Percentiles rank a stretch among this genome's conserved stretches.
phyloP scores from a whole-genome alignment of 2,113 vertebrate species.

The Carlito syrichta region DNA sequence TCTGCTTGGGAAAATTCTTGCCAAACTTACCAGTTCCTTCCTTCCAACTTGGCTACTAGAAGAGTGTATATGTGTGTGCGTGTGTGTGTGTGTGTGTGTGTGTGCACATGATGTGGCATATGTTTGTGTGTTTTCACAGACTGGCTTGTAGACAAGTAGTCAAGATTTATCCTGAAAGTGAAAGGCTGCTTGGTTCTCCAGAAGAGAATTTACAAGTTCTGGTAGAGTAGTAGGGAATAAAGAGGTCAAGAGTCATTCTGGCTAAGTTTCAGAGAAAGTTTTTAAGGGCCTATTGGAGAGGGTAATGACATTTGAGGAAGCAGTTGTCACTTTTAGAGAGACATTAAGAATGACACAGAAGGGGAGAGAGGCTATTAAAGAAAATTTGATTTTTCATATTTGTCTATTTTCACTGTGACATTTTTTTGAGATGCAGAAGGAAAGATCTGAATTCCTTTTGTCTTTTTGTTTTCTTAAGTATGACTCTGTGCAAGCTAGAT shows the following conservation, averaged over 20 bases:
- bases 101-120: no score
- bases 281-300: not conserved
- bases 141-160: not conserved
- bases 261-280: no score
- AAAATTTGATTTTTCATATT: rapidly evolving
- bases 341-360: rapidly evolving
- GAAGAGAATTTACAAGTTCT: not conserved
- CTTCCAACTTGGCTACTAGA: not conserved
- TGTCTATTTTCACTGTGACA: not conserved
- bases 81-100: no score
- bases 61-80: rapidly evolving
- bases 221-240: no score
- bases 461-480: not conserved
- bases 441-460: no score
- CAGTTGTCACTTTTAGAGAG: rapidly evolving
- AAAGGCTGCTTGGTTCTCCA: not conserved
- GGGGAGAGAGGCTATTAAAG: no score
- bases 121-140: not conserved
- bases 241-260: not conserved
- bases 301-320: not conserved
- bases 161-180: not conserved
- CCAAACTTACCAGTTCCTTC: not conserved
- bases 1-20: not conserved
- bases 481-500: not conserved
- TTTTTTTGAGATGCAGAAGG: not conserved